Percentiles rank a stretch among this genome's conserved stretches.
Conservation (phyloP, 2,113 vertebrate genomes). For the Salvator merianae region DNA sequence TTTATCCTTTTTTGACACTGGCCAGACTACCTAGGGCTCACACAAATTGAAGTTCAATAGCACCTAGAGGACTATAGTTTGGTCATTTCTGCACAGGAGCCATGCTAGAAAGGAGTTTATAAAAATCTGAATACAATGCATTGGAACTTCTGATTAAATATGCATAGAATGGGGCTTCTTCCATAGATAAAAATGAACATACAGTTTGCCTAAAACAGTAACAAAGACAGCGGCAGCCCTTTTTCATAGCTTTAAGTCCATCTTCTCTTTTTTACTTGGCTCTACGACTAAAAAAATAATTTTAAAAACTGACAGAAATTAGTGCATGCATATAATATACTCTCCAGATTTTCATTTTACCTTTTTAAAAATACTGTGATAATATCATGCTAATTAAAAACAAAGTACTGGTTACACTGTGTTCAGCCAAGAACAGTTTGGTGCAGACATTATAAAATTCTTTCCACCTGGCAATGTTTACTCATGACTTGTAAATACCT, state of each 20-base stretch:
- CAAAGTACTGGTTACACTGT: conserved; percentile 25
- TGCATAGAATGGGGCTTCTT: neutral
- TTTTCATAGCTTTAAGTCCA: neutral
- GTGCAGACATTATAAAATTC: conserved; percentile 29
- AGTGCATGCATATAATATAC: neutral
- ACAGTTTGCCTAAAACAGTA: neutral
- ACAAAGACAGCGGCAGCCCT: neutral
- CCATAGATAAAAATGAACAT: too few species aligned
- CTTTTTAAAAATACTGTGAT: conserved; percentile 27
- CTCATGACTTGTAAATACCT: conserved; percentile 36
- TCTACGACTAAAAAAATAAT: neutral
- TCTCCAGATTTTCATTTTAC: conserved; percentile 27
- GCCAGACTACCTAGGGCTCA: neutral
- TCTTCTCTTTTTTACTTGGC: neutral
- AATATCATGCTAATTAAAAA: conserved; percentile 36
- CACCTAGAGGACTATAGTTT: neutral
- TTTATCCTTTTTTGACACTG: neutral
- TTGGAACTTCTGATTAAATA: neutral
- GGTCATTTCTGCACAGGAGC: neutral
- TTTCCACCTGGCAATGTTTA: conserved; percentile 40
- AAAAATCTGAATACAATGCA: neutral
- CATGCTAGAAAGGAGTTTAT: neutral
- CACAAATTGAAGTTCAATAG: neutral
- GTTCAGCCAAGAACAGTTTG: conserved; percentile 42
- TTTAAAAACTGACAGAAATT: conserved; percentile 1